A percentile compares a stretch with the other conserved stretches of the same genome.
phyloP scores from a whole-genome alignment of 2,797 vertebrate species.

The Steatocranus sp. region DNA sequence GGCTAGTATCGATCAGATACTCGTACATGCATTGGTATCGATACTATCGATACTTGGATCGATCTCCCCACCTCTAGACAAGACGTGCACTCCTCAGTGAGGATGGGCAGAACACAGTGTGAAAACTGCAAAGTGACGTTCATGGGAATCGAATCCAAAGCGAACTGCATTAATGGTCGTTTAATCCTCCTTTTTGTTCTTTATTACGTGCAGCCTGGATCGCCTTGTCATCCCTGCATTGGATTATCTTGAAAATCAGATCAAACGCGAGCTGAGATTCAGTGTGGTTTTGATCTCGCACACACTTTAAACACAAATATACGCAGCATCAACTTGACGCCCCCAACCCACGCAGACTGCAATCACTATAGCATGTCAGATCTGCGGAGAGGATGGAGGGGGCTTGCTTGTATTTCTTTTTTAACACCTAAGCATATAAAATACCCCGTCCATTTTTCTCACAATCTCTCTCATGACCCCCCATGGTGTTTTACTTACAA shows the following conservation, averaged over 20 bases:
- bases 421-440: constrained; percentile 10
- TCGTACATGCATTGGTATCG: neutral
- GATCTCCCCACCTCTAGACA: neutral
- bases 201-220: neutral
- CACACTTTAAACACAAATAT: constrained; percentile 21
- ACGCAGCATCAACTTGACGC: constrained; percentile 20
- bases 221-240: neutral
- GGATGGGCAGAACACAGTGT: neutral
- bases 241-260: neutral
- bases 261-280: neutral
- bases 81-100: neutral
- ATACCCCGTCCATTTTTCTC: neutral
- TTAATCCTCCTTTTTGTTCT: neutral
- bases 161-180: neutral
- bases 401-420: neutral
- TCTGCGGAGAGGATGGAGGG: neutral
- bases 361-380: constrained; percentile 1
- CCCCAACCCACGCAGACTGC: constrained; percentile 16
- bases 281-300: neutral
- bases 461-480: neutral
- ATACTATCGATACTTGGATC: neutral
- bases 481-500: neutral
- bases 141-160: neutral
- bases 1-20: neutral
- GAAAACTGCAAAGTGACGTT: neutral